Evolutionary conservation across 2,113 vertebrate genomes (phyloP).

Genomic region (Pteronura brasiliensis): DNA sequence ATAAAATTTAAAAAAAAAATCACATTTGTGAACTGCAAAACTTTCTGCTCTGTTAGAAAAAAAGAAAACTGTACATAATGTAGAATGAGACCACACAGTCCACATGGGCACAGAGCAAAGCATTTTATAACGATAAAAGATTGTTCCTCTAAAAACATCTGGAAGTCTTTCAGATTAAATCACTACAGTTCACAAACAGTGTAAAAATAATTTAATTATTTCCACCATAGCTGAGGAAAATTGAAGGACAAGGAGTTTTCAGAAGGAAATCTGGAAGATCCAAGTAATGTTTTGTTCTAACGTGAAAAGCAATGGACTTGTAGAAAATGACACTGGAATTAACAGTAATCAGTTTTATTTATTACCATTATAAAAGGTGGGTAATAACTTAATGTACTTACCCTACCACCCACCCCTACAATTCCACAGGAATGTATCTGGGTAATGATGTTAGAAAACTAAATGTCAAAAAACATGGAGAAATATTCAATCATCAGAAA

Average conservation of each 20-base stretch:
- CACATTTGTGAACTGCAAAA: constrained; percentile 11
- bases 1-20: too few relatives aligned
- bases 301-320: neutral
- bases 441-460: neutral
- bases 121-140: constrained; percentile 28
- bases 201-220: constrained; percentile 42
- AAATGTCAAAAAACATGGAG: neutral
- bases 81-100: neutral
- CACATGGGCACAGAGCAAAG: neutral
- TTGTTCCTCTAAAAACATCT: neutral
- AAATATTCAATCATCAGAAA: neutral
- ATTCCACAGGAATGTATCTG: neutral
- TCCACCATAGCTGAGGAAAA: neutral
- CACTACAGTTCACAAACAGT: neutral
- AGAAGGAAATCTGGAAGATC: constrained; percentile 19
- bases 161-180: constrained; percentile 52
- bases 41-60: neutral
- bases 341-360: neutral
- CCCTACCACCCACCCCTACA: neutral
- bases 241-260: constrained; percentile 16
- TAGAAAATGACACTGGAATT: neutral
- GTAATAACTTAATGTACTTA: neutral
- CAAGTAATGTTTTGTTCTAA: neutral
- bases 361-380: neutral
- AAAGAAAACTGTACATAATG: neutral